A percentile compares a stretch with the other conserved stretches of the same genome.
phyloP scores from a whole-genome alignment of 1,140 invertebrate genomes.

The Temnothorax longispinosus region DNA sequence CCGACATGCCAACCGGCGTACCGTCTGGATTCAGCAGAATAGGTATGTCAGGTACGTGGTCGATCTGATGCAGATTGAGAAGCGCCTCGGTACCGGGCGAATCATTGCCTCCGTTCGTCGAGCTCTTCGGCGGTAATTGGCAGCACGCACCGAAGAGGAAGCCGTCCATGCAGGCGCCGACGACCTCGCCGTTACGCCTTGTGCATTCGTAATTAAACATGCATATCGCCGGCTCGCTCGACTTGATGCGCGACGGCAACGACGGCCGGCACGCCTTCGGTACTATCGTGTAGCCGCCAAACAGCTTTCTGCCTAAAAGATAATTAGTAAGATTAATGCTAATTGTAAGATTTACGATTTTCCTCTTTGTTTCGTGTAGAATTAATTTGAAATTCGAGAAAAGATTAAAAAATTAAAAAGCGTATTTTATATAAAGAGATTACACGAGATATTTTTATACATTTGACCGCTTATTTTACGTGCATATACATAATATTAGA shows the following conservation, averaged over 20 bases:
- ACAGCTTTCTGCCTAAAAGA: constrained; percentile 90
- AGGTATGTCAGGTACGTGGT: constrained; percentile 82
- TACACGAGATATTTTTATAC: neutral
- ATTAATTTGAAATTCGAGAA: neutral
- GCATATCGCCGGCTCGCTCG: constrained; percentile 91
- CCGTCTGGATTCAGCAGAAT: constrained; percentile 82
- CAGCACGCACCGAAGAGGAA: constrained; percentile 97
- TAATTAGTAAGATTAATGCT: constrained; percentile 16
- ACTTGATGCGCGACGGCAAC: constrained; percentile 81
- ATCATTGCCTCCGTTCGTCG: constrained; percentile 47
- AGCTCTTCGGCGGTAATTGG: constrained; percentile 86
- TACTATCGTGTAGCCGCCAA: constrained; percentile 94
- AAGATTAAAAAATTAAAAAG: neutral
- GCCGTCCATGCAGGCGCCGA: constrained; percentile 96
- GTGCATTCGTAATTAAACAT: constrained; percentile 98
- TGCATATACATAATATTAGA: neutral
- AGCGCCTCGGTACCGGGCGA: constrained; percentile 42
- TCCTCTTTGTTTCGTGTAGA: neutral
- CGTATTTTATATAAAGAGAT: neutral
- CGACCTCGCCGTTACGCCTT: constrained; percentile 92
- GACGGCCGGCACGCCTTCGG: constrained; percentile 90
- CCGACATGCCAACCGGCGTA: constrained; percentile 74
- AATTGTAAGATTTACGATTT: neutral
- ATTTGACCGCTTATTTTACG: neutral
- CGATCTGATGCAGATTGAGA: constrained; percentile 77